Evolutionary conservation across 1,140 invertebrate genomes (phyloP).

Genomic region (Drosophila prosaltans): DNA sequence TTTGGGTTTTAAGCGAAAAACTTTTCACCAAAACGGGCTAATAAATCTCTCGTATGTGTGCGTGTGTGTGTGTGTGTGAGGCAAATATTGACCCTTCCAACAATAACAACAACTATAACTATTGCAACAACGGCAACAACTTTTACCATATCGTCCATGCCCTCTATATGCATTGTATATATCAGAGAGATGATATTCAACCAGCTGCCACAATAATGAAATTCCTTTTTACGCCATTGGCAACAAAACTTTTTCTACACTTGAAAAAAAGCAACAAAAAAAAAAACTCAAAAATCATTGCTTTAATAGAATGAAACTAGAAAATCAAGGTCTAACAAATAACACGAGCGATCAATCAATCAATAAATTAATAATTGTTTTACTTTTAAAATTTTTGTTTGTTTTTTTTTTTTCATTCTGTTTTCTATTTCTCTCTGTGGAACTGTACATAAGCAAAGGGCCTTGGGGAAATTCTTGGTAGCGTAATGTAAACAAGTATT

Average conservation of each 20-base stretch:
- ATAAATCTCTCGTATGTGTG: constrained; percentile 53
- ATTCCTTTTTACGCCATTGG: constrained; percentile 33
- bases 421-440: background rate
- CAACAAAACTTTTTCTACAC: constrained; percentile 11
- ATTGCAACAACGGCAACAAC: constrained; percentile 19
- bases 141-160: constrained; percentile 15
- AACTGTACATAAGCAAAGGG: background rate
- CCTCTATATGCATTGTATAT: constrained; percentile 3
- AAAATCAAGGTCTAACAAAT: background rate
- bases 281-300: background rate
- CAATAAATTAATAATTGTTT: background rate
- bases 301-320: too few relatives aligned
- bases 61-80: constrained; percentile 13
- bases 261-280: background rate
- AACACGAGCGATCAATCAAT: background rate
- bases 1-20: constrained; percentile 44
- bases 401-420: background rate
- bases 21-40: constrained; percentile 57
- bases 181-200: constrained; percentile 16
- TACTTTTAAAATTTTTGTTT: background rate
- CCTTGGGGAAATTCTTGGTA: constrained; percentile 6
- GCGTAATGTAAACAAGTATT: constrained; percentile 45
- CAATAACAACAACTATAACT: constrained; percentile 31
- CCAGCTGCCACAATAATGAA: constrained; percentile 49
- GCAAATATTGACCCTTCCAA: constrained; percentile 33